These are phyloP conservation scores for silkworm (Bombyx mori) DNA, from an alignment of 1,140 invertebrate species.

Conservation along the genomic window ASM3026992v2 NC_085110.1:14703001-14703500, in stretches of 20 bases:
- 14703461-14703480: conserved; percentile 84
- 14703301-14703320: no score
- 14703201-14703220: no score
- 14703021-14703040: not conserved
- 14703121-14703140: no score
- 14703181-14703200: no score
- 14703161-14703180: no score
- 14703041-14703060: not conserved
- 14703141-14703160: no score
- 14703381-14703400: conserved; percentile 86
- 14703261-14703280: no score
- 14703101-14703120: no score
- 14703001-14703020: conserved; percentile 84
- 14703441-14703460: conserved; percentile 87
- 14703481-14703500: conserved; percentile 84
- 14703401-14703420: conserved; percentile 92
- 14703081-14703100: not conserved
- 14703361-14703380: conserved; percentile 89
- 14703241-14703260: no score
- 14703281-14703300: no score
- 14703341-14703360: conserved; percentile 28
- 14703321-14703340: no score
- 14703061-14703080: not conserved
- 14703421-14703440: conserved; percentile 88
- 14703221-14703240: no score